phyloP scores from a whole-genome alignment of 2,113 vertebrate genomes.

The Turnix velox region DNA sequence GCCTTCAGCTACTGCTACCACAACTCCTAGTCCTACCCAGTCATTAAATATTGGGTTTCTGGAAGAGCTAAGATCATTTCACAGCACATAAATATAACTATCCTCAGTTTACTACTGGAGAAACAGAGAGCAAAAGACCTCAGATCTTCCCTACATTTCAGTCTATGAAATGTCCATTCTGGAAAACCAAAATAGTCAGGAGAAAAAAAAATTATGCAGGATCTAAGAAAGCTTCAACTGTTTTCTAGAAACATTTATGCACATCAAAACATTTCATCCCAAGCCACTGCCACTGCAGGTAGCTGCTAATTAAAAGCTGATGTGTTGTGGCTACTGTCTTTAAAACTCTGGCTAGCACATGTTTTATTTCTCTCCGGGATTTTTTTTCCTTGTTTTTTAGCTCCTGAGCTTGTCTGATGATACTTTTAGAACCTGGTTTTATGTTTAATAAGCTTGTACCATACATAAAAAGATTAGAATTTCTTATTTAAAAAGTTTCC shows the following conservation, averaged over 20 bases:
- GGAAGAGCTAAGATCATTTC: neutral
- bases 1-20: neutral
- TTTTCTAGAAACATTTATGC: constrained; percentile 51
- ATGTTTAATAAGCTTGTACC: constrained; percentile 38
- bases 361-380: neutral
- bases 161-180: neutral
- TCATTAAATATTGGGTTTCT: neutral
- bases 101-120: neutral
- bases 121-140: neutral
- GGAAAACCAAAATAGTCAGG: neutral
- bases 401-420: neutral
- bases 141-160: neutral
- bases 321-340: constrained; percentile 52
- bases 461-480: constrained; percentile 65
- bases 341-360: constrained; percentile 43
- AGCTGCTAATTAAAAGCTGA: constrained; percentile 55
- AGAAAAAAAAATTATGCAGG: neutral
- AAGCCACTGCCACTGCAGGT: constrained; percentile 51
- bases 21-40: neutral
- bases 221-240: constrained; percentile 23
- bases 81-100: neutral
- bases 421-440: constrained; percentile 26
- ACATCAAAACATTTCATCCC: constrained; percentile 54
- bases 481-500: constrained; percentile 69
- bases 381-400: neutral